These are phyloP conservation scores for Epinephelus coioides DNA, from an alignment of 2,797 vertebrate genomes.

Conservation along the genomic window DNA sequence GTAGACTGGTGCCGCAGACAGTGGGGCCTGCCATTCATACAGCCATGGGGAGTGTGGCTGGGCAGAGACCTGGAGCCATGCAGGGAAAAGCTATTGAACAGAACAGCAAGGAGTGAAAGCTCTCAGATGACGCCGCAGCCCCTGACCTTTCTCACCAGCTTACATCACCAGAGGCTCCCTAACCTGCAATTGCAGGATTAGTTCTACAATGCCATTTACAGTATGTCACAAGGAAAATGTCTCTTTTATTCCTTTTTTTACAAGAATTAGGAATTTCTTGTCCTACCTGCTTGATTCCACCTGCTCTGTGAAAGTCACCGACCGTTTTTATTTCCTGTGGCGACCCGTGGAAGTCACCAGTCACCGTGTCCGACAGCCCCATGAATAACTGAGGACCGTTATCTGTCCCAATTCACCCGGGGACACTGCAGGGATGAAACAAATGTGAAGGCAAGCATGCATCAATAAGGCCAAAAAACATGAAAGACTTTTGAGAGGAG, in stretches of 20 bases:
- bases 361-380: conserved; percentile 75
- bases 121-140: conserved; percentile 37
- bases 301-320: conserved; percentile 18
- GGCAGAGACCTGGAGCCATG: conserved; percentile 51
- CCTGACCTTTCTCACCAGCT: conserved; percentile 65
- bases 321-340: conserved; percentile 58
- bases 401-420: conserved; percentile 72
- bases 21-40: conserved; percentile 57
- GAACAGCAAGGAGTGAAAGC: conserved; percentile 55
- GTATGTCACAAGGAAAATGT: conserved; percentile 1
- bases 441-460: conserved; percentile 67
- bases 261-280: not conserved
- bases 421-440: conserved; percentile 72
- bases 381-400: conserved; percentile 80
- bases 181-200: conserved; percentile 56
- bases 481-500: conserved; percentile 45
- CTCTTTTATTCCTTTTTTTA: not conserved
- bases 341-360: conserved; percentile 72
- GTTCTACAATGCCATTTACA: conserved; percentile 26
- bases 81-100: conserved; percentile 65
- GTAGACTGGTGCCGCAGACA: conserved; percentile 52
- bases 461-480: conserved; percentile 72
- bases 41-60: conserved; percentile 43
- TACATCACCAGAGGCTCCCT: conserved; percentile 44
- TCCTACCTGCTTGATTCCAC: not conserved